Conservation (phyloP, 1,140 invertebrate genomes). For the Drosophila virilis region DNA sequence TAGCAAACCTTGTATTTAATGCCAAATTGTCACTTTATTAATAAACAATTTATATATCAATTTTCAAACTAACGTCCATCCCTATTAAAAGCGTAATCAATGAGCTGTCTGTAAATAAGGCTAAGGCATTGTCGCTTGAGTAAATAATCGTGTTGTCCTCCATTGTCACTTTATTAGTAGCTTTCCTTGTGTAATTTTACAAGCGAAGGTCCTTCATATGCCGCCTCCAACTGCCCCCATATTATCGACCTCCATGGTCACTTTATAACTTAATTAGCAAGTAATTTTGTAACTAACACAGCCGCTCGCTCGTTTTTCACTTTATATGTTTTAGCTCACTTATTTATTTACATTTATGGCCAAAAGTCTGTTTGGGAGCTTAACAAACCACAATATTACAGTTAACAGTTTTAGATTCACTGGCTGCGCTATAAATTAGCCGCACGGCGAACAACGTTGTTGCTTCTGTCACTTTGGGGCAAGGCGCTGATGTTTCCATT, state of each 20-base stretch:
- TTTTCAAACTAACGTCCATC: too few species aligned
- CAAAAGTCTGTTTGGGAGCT: conserved; percentile 3
- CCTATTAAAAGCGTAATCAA: too few species aligned
- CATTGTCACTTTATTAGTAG: too few species aligned
- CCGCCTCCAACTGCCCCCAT: too few species aligned
- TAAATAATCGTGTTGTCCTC: too few species aligned
- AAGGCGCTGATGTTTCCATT: conserved; percentile 70
- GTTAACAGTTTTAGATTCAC: conserved; percentile 48
- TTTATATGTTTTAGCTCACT: neutral
- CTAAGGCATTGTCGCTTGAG: too few species aligned
- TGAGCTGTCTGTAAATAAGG: too few species aligned
- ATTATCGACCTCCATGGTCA: neutral
- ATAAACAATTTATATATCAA: too few species aligned
- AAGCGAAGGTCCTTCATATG: too few species aligned
- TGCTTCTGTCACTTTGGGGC: conserved; percentile 64
- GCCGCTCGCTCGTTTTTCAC: neutral
- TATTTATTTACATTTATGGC: neutral
- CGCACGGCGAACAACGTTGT: conserved; percentile 37
- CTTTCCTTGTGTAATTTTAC: too few species aligned
- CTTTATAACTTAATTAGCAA: neutral
- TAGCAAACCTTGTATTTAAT: too few species aligned
- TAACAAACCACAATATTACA: neutral
- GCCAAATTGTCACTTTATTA: too few species aligned
- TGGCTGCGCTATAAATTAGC: conserved; percentile 61
- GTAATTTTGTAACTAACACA: neutral